Percentiles rank a stretch among this genome's conserved stretches.
Conservation (phyloP, 2,888 invertebrate species). For the Acleris holmiana region DNA sequence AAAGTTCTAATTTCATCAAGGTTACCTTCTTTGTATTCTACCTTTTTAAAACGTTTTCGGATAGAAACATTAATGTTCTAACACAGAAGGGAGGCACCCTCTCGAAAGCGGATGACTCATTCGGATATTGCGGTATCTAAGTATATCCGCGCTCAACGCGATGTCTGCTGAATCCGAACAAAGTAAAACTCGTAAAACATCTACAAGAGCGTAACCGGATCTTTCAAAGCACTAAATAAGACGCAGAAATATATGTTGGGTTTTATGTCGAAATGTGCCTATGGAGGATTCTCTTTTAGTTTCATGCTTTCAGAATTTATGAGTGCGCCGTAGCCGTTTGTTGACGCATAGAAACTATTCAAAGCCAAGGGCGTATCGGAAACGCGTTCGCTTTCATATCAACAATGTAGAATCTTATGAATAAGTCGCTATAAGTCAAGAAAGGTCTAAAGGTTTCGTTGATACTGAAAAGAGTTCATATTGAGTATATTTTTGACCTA, state of each 20-base stretch:
- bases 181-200: slow-evolving; percentile 17
- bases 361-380: slow-evolving; percentile 31
- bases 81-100: slow-evolving; percentile 26
- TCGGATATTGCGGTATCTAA: slow-evolving; percentile 45
- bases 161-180: slow-evolving; percentile 21
- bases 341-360: slow-evolving; percentile 25
- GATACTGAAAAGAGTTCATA: no score
- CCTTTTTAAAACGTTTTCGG: no score
- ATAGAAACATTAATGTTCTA: slow-evolving; percentile 44
- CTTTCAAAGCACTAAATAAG: slow-evolving; percentile 3
- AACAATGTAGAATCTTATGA: slow-evolving; percentile 6
- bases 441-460: not conserved
- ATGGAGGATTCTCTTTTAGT: slow-evolving; percentile 2
- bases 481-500: not conserved
- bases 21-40: no score
- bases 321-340: slow-evolving; percentile 15
- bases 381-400: slow-evolving; percentile 27
- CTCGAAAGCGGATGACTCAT: slow-evolving; percentile 49
- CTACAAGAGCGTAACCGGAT: not conserved
- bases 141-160: slow-evolving; percentile 9
- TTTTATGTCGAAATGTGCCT: not conserved
- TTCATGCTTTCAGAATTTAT: slow-evolving; percentile 12
- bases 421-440: slow-evolving; percentile 16
- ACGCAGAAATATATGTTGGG: not conserved
- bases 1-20: no score